These are phyloP conservation scores for Drosophila nebulosa DNA, from an alignment of 1,140 invertebrate genomes.

Conservation along the genomic window DNA sequence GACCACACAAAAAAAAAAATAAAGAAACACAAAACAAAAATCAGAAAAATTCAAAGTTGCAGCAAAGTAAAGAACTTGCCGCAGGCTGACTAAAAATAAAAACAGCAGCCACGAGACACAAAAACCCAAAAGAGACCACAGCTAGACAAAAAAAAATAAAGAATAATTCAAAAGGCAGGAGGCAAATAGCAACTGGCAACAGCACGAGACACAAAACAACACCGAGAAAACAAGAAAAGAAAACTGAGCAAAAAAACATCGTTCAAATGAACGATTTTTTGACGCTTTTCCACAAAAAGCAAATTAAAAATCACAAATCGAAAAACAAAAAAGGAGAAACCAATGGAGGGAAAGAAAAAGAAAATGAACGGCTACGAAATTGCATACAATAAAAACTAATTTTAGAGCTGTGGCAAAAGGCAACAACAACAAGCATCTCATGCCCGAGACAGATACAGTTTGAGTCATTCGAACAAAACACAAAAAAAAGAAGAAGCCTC, in stretches of 20 bases:
- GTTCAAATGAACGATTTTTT: conserved; percentile 44
- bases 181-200: conserved; percentile 41
- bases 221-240: conserved; percentile 14
- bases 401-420: conserved; percentile 58
- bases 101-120: conserved; percentile 53
- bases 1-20: conserved; percentile 11
- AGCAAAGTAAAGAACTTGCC: conserved; percentile 49
- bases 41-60: conserved; percentile 43
- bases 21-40: conserved; percentile 34
- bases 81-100: conserved; percentile 69
- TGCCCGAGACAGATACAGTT: conserved; percentile 39
- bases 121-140: background rate
- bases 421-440: conserved; percentile 36
- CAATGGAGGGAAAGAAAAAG: conserved; percentile 6
- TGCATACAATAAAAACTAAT: conserved; percentile 77
- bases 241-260: conserved; percentile 8
- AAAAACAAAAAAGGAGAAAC: conserved; percentile 43
- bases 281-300: conserved; percentile 65
- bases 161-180: background rate
- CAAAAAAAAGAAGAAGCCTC: background rate
- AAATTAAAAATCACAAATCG: conserved; percentile 70
- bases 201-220: conserved; percentile 44
- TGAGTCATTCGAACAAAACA: conserved; percentile 50
- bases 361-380: conserved; percentile 32
- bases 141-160: background rate